phyloP scores from a whole-genome alignment of 1,140 invertebrate genomes.

The Eufriesea mexicana region DNA sequence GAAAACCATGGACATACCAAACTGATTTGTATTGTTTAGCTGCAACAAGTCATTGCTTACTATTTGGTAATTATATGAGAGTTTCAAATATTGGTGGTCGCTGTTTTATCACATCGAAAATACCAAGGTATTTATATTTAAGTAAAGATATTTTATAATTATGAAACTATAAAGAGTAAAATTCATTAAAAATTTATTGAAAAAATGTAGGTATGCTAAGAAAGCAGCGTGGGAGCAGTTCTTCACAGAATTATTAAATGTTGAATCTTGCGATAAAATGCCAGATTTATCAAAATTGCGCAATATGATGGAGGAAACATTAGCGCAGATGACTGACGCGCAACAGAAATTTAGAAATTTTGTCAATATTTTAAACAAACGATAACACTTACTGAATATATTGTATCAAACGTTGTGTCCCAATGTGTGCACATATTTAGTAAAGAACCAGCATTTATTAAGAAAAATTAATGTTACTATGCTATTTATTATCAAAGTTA shows the following conservation, averaged over 20 bases:
- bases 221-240: slow-evolving; percentile 86
- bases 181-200: neutral
- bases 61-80: slow-evolving; percentile 95
- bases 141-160: neutral
- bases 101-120: slow-evolving; percentile 87
- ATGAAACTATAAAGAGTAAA: neutral
- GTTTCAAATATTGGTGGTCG: slow-evolving; percentile 85
- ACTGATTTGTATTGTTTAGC: slow-evolving; percentile 94
- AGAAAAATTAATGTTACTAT: slow-evolving; percentile 72
- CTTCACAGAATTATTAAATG: slow-evolving; percentile 86
- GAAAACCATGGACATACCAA: slow-evolving; percentile 95
- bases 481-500: slow-evolving; percentile 78
- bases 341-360: slow-evolving; percentile 75
- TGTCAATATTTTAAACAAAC: slow-evolving; percentile 80
- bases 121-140: slow-evolving; percentile 83
- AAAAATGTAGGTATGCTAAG: slow-evolving; percentile 84
- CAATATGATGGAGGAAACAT: slow-evolving; percentile 84
- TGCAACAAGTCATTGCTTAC: slow-evolving; percentile 91
- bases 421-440: slow-evolving; percentile 66
- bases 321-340: slow-evolving; percentile 75
- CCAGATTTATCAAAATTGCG: slow-evolving; percentile 86
- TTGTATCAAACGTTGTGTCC: slow-evolving; percentile 57
- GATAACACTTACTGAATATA: slow-evolving; percentile 78
- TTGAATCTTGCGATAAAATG: slow-evolving; percentile 87
- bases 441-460: slow-evolving; percentile 68